phyloP scores from a whole-genome alignment of 2,113 vertebrate species.

The Psittacara wagleri region DNA sequence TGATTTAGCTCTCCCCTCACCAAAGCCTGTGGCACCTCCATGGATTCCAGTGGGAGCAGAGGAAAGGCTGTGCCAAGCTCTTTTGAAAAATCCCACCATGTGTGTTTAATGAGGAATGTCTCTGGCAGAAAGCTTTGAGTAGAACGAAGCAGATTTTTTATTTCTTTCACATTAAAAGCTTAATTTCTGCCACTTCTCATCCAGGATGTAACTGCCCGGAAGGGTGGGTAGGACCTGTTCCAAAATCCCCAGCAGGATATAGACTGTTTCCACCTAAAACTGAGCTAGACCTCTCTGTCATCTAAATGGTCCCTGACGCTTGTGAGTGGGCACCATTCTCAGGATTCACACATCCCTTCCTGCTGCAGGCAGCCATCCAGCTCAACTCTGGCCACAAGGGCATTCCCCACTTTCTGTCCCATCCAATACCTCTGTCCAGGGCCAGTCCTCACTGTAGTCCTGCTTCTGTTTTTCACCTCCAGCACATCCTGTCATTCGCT shows the following conservation, averaged over 20 bases:
- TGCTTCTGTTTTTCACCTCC: neutral
- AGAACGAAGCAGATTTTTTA: constrained; percentile 5
- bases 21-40: constrained; percentile 31
- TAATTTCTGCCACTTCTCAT: constrained; percentile 1
- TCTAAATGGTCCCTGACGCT: neutral
- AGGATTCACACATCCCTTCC: neutral
- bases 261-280: neutral
- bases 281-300: neutral
- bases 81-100: constrained; percentile 29
- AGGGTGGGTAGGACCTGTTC: neutral
- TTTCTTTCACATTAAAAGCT: constrained; percentile 21
- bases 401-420: neutral
- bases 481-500: neutral
- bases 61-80: constrained; percentile 15
- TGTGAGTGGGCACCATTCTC: neutral
- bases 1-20: constrained; percentile 31
- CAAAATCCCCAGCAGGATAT: neutral
- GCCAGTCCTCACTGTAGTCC: neutral
- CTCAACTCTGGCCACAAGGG: neutral
- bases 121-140: constrained; percentile 24
- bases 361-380: neutral
- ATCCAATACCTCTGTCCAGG: neutral
- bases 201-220: neutral
- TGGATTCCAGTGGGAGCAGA: constrained; percentile 29
- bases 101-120: constrained; percentile 41